A percentile compares a stretch with the other conserved stretches of the same genome.
phyloP scores from a whole-genome alignment of 2,113 vertebrate genomes.

The Eptesicus fuscus region DNA sequence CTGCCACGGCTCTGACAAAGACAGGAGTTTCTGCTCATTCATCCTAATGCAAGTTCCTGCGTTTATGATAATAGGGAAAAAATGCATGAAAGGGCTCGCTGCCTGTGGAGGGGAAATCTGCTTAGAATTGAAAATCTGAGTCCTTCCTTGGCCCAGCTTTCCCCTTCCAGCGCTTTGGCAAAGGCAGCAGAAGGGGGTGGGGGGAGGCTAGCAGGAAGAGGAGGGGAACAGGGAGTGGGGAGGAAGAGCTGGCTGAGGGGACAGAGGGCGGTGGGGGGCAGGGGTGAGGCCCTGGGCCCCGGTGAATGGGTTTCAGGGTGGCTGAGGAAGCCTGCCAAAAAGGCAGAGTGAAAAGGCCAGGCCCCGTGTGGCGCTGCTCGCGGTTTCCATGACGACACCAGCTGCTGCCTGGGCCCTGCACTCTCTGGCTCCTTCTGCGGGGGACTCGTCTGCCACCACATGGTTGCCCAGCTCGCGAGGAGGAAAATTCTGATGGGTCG shows the following conservation, averaged over 20 bases:
- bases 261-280: background rate
- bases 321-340: slow-evolving; percentile 64
- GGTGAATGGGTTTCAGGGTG: slow-evolving; percentile 64
- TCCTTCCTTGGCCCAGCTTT: slow-evolving; percentile 43
- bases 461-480: slow-evolving; percentile 24
- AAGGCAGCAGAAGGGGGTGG: background rate
- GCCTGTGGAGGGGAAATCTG: slow-evolving; percentile 74
- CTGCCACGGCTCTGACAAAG: slow-evolving; percentile 74
- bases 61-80: slow-evolving; percentile 68
- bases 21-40: slow-evolving; percentile 75
- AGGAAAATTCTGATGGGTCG: background rate
- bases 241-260: background rate
- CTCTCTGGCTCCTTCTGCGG: background rate
- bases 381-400: slow-evolving; percentile 69
- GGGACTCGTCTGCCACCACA: slow-evolving; percentile 57
- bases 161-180: slow-evolving; percentile 49
- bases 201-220: background rate
- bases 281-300: background rate
- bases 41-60: slow-evolving; percentile 76
- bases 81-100: slow-evolving; percentile 72
- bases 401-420: slow-evolving; percentile 33
- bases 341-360: slow-evolving; percentile 64
- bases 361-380: slow-evolving; percentile 18
- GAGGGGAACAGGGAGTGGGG: background rate
- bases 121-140: slow-evolving; percentile 71